Percentiles rank a stretch among this genome's conserved stretches.
These are phyloP conservation scores for Fragum fragum DNA, from an alignment of 2,888 invertebrate genomes.

Conservation along the genomic window DNA sequence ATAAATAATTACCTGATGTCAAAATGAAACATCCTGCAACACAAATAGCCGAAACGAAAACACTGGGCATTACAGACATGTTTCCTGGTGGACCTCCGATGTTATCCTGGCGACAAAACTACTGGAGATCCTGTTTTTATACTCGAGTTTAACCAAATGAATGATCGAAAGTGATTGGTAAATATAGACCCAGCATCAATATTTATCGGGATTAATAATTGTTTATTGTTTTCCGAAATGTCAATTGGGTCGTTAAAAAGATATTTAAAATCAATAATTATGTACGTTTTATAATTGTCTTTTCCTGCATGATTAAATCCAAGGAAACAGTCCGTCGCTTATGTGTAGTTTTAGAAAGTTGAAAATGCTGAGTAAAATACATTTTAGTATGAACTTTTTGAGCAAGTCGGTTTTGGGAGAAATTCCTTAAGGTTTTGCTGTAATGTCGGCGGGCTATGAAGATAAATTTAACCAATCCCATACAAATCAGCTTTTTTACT, in stretches of 20 bases:
- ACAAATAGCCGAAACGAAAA: background rate
- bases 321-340: too few relatives aligned
- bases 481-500: too few relatives aligned
- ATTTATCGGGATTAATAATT: background rate
- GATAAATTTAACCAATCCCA: too few relatives aligned
- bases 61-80: background rate
- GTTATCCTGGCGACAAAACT: background rate
- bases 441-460: too few relatives aligned
- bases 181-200: background rate
- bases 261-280: background rate
- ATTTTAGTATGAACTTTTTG: too few relatives aligned
- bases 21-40: background rate
- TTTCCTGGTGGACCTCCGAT: background rate
- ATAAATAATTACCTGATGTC: background rate
- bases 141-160: background rate
- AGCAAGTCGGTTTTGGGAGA: too few relatives aligned
- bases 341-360: too few relatives aligned
- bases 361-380: too few relatives aligned
- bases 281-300: too few relatives aligned
- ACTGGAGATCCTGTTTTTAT: background rate
- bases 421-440: too few relatives aligned
- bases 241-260: background rate
- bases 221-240: conserved; percentile 6
- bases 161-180: background rate
- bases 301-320: too few relatives aligned